Evolutionary conservation across 1,140 invertebrate species (phyloP), one percentile per base, ranked within the genome.

Genomic region (Proctacanthus coquilletti): DNA sequence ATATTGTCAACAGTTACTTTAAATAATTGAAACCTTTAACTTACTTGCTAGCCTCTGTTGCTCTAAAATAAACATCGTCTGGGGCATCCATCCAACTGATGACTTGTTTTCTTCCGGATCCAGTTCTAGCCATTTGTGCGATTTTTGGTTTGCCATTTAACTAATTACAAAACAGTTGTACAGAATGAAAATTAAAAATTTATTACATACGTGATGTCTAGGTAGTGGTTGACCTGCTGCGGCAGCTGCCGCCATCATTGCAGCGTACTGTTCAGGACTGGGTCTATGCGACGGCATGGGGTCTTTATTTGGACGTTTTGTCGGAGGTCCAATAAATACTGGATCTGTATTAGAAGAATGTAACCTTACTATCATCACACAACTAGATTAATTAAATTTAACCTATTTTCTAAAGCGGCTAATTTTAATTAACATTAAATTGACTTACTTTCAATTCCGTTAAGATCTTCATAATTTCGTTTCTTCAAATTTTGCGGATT

Each of bases 41-140:
- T 72, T 66, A 93, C 89, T 87, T 95, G 51, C 84, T 87, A 49
- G 72, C 69, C 48, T 86, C 81, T 21, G 84, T 88, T 42, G 87
- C 85, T 53, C 84, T 75, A 67, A 94, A 96, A 63, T 92, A 96
- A 36, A 95, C 80, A 66, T 97, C 91, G 63, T 96, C 91, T 4
- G 91, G 91, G 32, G 91, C 91, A 65, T 96, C 91, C 77, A 93
- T 89, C 89, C 88, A 95, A 52, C 87, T 93, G 51, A 95, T 89
- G 32, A 92, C 84, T 66, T 89, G 86, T 52, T 89, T 87, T 11
- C 84, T 71, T 5, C 73, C 73, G 10, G 56, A 72, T 47, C 60
- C 68, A 48, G 50, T 66, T 56, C 63, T 66, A 33, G 68, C 76
- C 66, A 74, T 74, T 45, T 74, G 72, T 34, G 75, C 70, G 42